These are phyloP conservation scores for Pungitius pungitius DNA, from an alignment of 2,113 vertebrate genomes.

Conservation along the genomic window DNA sequence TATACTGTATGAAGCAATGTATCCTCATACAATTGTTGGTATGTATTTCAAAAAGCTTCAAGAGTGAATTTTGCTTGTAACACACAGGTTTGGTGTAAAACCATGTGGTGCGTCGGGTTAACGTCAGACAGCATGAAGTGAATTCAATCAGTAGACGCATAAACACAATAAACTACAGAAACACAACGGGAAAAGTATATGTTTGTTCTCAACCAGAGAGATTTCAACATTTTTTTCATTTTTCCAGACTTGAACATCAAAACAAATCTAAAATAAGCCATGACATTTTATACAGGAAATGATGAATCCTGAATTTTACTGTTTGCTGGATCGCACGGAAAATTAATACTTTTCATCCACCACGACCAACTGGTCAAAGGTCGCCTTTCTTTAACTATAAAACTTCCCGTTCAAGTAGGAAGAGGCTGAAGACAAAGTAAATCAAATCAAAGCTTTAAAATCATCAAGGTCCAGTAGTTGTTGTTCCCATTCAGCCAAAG, in stretches of 20 bases:
- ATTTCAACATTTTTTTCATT: too few relatives aligned
- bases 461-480: not conserved
- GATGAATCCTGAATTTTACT: too few relatives aligned
- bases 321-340: slow-evolving; percentile 1
- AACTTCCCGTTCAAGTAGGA: not conserved
- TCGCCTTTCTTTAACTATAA: not conserved
- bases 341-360: not conserved
- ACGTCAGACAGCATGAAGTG: too few relatives aligned
- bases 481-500: not conserved
- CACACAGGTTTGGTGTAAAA: too few relatives aligned
- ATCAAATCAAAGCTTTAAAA: not conserved
- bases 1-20: not conserved
- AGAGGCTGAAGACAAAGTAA: not conserved
- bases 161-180: too few relatives aligned
- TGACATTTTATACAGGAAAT: too few relatives aligned
- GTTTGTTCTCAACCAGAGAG: too few relatives aligned
- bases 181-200: too few relatives aligned
- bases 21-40: not conserved
- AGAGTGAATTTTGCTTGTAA: not conserved
- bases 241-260: too few relatives aligned
- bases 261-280: too few relatives aligned
- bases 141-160: too few relatives aligned
- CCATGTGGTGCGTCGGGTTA: too few relatives aligned
- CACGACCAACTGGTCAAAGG: not conserved
- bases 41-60: not conserved